Evolutionary conservation across 2,888 invertebrate genomes (phyloP).

Genomic region (Hydriomena furcata): DNA sequence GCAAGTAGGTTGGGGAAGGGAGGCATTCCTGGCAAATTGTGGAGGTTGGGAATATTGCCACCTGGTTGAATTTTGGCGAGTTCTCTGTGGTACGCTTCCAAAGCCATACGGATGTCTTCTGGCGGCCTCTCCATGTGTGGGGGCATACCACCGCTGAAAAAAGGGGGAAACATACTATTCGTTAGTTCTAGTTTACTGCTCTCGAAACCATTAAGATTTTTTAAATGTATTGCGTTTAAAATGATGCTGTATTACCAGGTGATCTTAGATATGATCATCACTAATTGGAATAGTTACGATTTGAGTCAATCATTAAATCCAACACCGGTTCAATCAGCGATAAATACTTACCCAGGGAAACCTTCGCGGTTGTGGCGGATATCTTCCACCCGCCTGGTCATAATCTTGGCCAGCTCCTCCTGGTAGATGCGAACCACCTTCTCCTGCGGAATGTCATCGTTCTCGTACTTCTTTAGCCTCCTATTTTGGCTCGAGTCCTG

Average conservation of each 20-base stretch:
- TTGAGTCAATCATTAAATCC: no score
- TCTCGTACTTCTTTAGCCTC: slow-evolving; percentile 93
- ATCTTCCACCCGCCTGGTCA: slow-evolving; percentile 90
- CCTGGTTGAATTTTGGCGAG: slow-evolving; percentile 93
- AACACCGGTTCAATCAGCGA: neutral
- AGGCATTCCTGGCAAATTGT: slow-evolving; percentile 78
- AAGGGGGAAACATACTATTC: slow-evolving; percentile 91
- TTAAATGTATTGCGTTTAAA: no score
- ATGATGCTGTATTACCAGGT: no score
- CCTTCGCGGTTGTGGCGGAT: slow-evolving; percentile 90
- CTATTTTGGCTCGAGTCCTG: slow-evolving; percentile 88
- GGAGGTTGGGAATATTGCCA: slow-evolving; percentile 84
- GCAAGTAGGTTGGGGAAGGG: slow-evolving; percentile 88
- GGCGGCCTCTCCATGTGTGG: slow-evolving; percentile 84
- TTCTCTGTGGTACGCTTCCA: slow-evolving; percentile 97
- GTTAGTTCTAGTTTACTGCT: slow-evolving; percentile 84
- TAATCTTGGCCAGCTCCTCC: slow-evolving; percentile 96
- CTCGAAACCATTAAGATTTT: slow-evolving; percentile 53
- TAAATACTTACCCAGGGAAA: slow-evolving; percentile 88
- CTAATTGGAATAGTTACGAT: no score
- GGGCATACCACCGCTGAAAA: slow-evolving; percentile 89
- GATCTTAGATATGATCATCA: no score
- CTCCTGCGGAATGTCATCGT: slow-evolving; percentile 98
- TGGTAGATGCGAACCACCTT: slow-evolving; percentile 97
- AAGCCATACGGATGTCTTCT: slow-evolving; percentile 95